Conservation (phyloP, 2,113 vertebrate species). For the Excalfactoria chinensis region DNA sequence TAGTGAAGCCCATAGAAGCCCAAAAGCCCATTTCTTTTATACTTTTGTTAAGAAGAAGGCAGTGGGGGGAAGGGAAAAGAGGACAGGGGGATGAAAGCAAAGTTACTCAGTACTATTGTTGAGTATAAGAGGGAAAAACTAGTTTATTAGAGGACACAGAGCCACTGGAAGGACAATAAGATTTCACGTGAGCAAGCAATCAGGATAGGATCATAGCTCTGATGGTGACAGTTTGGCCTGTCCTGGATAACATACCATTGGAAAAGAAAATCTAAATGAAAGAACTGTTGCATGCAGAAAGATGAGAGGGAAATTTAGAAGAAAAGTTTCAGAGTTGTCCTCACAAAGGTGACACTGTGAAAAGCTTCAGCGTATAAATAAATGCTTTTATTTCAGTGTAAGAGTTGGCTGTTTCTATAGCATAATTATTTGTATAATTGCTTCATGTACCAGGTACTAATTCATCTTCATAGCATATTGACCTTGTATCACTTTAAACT, state of each 20-base stretch:
- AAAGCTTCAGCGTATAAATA: background rate
- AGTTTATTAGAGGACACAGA: slow-evolving; percentile 37
- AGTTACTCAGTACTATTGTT: slow-evolving; percentile 5
- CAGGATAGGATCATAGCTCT: background rate
- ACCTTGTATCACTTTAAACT: slow-evolving; percentile 37
- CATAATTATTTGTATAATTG: slow-evolving; percentile 26
- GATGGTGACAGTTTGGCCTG: background rate
- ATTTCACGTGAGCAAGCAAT: background rate
- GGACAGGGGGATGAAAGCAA: background rate
- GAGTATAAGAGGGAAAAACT: slow-evolving; percentile 28
- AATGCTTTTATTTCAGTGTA: background rate
- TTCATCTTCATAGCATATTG: slow-evolving; percentile 29
- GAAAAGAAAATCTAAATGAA: background rate
- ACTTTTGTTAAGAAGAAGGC: background rate
- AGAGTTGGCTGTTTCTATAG: background rate
- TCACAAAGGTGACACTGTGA: slow-evolving; percentile 18
- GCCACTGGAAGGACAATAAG: background rate
- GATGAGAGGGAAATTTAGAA: background rate
- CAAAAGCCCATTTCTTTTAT: slow-evolving; percentile 17
- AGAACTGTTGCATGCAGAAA: background rate
- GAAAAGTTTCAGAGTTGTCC: background rate
- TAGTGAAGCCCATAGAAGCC: background rate
- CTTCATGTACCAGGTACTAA: slow-evolving; percentile 7
- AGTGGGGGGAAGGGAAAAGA: too few relatives aligned
- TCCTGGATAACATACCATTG: background rate